Evolutionary conservation across 2,113 vertebrate species (phyloP), one percentile per base, ranked within the genome.

Genomic region (Stegostoma tigrinum): DNA sequence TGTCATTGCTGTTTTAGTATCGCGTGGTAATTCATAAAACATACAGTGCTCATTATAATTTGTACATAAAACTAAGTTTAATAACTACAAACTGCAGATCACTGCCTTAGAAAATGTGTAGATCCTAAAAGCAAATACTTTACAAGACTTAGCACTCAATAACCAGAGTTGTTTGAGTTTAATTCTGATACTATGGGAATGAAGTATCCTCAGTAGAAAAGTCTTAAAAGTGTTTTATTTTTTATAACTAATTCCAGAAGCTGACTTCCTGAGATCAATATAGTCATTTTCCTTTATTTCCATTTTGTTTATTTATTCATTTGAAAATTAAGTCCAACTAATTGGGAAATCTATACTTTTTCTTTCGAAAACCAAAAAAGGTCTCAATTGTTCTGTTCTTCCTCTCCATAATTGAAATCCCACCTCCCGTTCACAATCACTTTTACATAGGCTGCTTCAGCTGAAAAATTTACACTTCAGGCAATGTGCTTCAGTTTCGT

Each of bases 301-400:
- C 42, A 66, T 95, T 30, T 94, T 94, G 66, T 68, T 52, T 72
- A 95, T 95, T 95, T 95, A 95, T 95, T 95, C 94, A 70, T 95
- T 95, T 95, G 42, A 48, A 27, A 75, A 52, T 48, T 95, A 70
- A 24, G 42, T 95, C 68, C 27, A 45, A 24, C 66, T 70, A 64
- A 67, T 42, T 95, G 94, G 64, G 24, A 75, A 95, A 72, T 17
- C 94, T 24, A 34, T 12, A 52, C 24, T 42, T 38, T 95, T 95
- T 72, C 42, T 64, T 48, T 34, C 52, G n/a, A 72, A 30, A 48
- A 30, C 45, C 66, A 38, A 66, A 93, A 38, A 66, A 34, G 70
- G 38, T 23, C 5, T 17, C 30, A 5, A 95, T 52, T 72, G 42
- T 75, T 66, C 61, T 38, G 17, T 95, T 95, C 68, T 52, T 30